phyloP scores from a whole-genome alignment of 2,113 vertebrate species.

The Lasiurus borealis region DNA sequence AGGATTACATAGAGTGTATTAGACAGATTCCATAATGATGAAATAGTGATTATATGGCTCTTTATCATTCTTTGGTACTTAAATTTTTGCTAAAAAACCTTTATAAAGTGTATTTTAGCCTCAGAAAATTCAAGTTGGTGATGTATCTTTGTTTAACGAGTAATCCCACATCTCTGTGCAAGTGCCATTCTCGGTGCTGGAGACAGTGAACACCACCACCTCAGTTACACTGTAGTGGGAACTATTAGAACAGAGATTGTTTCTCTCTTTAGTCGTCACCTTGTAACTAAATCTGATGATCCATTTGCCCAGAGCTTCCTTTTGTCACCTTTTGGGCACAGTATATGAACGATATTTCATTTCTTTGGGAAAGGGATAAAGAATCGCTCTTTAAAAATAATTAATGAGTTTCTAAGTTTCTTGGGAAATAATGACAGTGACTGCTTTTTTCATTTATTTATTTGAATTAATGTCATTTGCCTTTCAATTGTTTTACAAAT shows the following conservation, averaged over 20 bases:
- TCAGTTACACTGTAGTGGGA: not conserved
- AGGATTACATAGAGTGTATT: not conserved
- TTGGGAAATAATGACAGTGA: constrained; percentile 75
- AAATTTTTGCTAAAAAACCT: not conserved
- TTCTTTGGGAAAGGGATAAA: constrained; percentile 65
- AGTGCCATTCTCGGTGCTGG: not conserved
- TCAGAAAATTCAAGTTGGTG: constrained; percentile 33
- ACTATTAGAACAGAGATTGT: not conserved
- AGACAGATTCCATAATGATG: not conserved
- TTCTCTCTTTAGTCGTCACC: not conserved
- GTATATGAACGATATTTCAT: constrained; percentile 36
- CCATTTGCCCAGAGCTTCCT: constrained; percentile 41
- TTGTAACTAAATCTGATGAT: constrained; percentile 51
- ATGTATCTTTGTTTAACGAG: not conserved
- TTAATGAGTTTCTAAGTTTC: constrained; percentile 66
- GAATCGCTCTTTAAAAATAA: constrained; percentile 64
- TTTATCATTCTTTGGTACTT: constrained; percentile 27
- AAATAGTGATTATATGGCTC: constrained; percentile 6
- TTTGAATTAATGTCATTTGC: constrained; percentile 81
- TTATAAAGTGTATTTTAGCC: constrained; percentile 45
- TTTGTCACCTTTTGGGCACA: constrained; percentile 42
- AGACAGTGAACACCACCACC: not conserved
- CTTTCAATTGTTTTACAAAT: constrained; percentile 84
- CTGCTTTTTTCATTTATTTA: constrained; percentile 78
- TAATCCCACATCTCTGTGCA: not conserved